Base-by-base conservation (phyloP, 2,113 vertebrate genomes). In the Anguilla japonica region DNA sequence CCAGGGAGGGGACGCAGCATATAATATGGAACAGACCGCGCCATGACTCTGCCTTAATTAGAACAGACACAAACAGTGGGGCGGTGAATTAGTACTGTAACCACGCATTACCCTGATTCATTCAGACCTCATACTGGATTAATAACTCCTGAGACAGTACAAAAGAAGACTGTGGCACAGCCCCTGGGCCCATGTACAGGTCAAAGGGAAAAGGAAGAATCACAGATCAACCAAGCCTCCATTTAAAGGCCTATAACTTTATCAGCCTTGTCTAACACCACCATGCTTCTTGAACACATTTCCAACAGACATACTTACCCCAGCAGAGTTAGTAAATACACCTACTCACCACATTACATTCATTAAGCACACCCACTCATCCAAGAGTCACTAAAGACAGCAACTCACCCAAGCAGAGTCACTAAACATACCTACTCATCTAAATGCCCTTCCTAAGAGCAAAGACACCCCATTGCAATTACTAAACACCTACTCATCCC, bases 1-100 rank as follows among this genome's bases (percentile, higher is more conserved):
- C 41, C 79, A 57, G 85, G 85, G 79, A 86, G 85, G 79, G 79
- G 85, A 94, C 94, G 94, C 95, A 94, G 94, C 93, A 92, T 93
- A 94, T 95, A 96, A 96, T 96, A 95, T 95, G 94, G 92, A 88
- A 81, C 84, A 88, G 79, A 50, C 79, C 92, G 94, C 95, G 96
- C 95, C 96, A 96, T 96, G 96, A 94, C 94, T 96, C 95, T 95
- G 95, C 96, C 96, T 97, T 99, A 98, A 99, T 98, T 97, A 95
- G 96, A 97, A 97, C 95, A 95, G 97, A 97, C 97, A 91, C 96
- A 96, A 96, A 96, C 96, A 94, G 96, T 91, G 41, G 95, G 96
- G 96, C 94, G 94, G 95, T 96, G 97, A 98, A 97, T 97, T 97
- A 97, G 96, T 95, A 96, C 96, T 95, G 95, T 96, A 97, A 96